Percentiles rank a stretch among this genome's conserved stretches.
These are phyloP conservation scores for Drosophila incognita DNA, from an alignment of 2,888 invertebrate species.

Conservation along the genomic window DNA sequence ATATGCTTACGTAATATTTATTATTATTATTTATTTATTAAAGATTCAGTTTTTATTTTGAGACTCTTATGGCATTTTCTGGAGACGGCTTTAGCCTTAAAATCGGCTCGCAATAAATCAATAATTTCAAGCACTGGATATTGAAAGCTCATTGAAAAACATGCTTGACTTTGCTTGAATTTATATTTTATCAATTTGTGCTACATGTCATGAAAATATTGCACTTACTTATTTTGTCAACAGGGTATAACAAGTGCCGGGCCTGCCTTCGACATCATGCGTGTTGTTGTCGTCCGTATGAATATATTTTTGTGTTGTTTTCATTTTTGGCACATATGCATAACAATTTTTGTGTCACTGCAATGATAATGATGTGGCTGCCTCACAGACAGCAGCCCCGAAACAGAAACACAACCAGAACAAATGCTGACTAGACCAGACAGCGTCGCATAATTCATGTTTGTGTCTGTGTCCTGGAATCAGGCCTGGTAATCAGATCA, in stretches of 20 bases:
- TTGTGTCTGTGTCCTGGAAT: slow-evolving; percentile 12
- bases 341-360: slow-evolving; percentile 51
- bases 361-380: slow-evolving; percentile 70
- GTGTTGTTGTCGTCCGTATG: neutral
- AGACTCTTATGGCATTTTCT: neutral
- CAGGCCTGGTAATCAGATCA: slow-evolving; percentile 64
- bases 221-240: neutral
- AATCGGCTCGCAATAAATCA: neutral
- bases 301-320: slow-evolving; percentile 27
- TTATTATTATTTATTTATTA: accelerated
- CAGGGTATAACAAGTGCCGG: slow-evolving; percentile 43
- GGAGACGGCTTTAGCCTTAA: neutral
- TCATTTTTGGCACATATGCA: slow-evolving; percentile 46
- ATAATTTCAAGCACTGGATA: neutral
- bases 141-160: neutral
- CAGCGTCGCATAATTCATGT: slow-evolving; percentile 52
- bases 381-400: slow-evolving; percentile 30
- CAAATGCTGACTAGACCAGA: slow-evolving; percentile 17
- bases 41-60: neutral
- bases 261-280: slow-evolving; percentile 17
- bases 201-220: neutral
- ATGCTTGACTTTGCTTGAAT: neutral
- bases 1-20: neutral
- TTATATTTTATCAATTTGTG: neutral
- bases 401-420: neutral